These are phyloP conservation scores for Gymnarchus niloticus DNA, from an alignment of 2,113 vertebrate species.

Conservation along the genomic window DNA sequence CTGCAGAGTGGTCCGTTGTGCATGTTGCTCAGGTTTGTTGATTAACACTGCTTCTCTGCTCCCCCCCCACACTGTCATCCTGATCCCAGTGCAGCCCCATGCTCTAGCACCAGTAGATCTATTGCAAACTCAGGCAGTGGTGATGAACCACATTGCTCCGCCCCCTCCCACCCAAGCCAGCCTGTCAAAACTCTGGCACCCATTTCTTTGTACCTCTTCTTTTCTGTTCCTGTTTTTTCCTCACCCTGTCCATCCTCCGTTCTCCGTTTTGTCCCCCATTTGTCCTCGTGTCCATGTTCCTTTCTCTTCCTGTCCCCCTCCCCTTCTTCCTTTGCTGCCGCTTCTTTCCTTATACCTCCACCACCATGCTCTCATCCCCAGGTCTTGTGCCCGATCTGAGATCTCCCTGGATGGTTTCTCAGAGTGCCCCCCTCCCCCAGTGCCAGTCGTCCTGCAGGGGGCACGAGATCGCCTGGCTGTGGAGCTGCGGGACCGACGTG, in stretches of 20 bases:
- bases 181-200: not conserved
- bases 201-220: not conserved
- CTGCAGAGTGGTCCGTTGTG: not conserved
- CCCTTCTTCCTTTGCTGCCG: not conserved
- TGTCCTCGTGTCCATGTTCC: not conserved
- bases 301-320: not conserved
- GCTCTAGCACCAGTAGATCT: not conserved
- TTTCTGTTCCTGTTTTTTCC: not conserved
- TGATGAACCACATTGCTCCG: not conserved
- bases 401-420: constrained; percentile 93
- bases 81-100: not conserved
- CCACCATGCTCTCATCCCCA: constrained; percentile 36
- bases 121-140: not conserved
- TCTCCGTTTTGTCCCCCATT: not conserved
- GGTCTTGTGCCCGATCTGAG: constrained; percentile 92
- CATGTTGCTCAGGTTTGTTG: not conserved
- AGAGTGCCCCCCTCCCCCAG: constrained; percentile 81
- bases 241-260: not conserved
- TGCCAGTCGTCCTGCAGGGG: constrained; percentile 87
- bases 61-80: not conserved
- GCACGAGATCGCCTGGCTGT: constrained; percentile 84
- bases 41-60: not conserved
- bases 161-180: not conserved
- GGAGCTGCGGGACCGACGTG: constrained; percentile 85
- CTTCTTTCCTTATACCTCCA: not conserved